These are phyloP conservation scores for Hedychridium roseum DNA, from an alignment of 2,888 invertebrate genomes.

Conservation along the genomic window DNA sequence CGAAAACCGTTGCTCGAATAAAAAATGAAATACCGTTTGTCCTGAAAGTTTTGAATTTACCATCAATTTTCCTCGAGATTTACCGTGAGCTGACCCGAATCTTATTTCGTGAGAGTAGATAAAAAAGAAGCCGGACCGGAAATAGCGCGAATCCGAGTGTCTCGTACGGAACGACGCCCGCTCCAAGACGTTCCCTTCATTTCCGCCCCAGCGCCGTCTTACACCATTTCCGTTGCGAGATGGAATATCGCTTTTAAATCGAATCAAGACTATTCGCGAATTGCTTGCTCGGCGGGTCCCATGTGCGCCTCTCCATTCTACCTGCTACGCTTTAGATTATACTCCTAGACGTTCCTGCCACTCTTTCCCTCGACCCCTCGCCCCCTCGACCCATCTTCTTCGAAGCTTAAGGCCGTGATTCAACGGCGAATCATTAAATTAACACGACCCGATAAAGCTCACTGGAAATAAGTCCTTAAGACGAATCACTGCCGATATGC, in stretches of 20 bases:
- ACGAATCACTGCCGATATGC: constrained; percentile 23
- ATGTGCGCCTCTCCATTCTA: constrained; percentile 7
- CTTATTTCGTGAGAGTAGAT: too few species aligned
- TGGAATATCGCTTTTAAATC: constrained; percentile 64
- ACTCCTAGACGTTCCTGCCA: too few species aligned
- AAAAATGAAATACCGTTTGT: too few species aligned
- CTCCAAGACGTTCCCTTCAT: constrained; percentile 59
- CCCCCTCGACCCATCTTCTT: constrained; percentile 21
- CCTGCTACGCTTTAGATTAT: too few species aligned
- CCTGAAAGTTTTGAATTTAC: neutral
- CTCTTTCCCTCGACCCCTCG: constrained; percentile 2
- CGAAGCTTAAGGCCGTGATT: constrained; percentile 41
- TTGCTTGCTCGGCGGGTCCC: constrained; percentile 37
- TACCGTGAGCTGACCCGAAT: constrained; percentile 14
- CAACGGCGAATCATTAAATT: constrained; percentile 38
- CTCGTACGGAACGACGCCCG: too few species aligned
- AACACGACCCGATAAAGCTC: constrained; percentile 16
- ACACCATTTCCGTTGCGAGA: constrained; percentile 65
- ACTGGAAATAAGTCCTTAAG: constrained; percentile 31
- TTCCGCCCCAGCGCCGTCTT: constrained; percentile 59
- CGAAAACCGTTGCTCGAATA: too few species aligned
- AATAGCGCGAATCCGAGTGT: constrained; percentile 49
- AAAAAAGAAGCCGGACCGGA: constrained; percentile 44
- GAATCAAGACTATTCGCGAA: constrained; percentile 63
- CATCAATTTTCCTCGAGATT: neutral